Conservation (phyloP, 1,140 invertebrate species). For the Lucilia sericata region DNA sequence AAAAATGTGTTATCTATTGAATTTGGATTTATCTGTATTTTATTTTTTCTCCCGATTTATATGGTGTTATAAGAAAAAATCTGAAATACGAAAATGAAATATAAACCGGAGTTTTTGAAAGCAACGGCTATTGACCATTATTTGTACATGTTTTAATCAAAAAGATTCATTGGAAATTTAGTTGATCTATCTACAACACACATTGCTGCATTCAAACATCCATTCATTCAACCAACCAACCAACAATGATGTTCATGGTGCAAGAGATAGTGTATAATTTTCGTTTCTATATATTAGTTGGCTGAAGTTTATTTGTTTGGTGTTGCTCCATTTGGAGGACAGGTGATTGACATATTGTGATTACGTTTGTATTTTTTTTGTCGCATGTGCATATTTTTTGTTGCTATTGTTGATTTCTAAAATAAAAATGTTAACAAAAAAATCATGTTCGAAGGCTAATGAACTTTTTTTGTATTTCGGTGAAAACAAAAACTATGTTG, state of each 20-base stretch:
- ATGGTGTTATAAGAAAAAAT: no score
- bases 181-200: background rate
- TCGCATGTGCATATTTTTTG: background rate
- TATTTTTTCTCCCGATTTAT: no score
- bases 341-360: conserved; percentile 38
- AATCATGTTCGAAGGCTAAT: background rate
- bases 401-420: background rate
- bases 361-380: conserved; percentile 10
- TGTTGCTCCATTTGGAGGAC: conserved; percentile 6
- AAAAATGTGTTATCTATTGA: no score
- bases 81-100: no score
- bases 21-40: no score
- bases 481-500: background rate
- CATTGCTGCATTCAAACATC: no score
- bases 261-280: background rate
- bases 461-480: background rate
- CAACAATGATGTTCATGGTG: no score
- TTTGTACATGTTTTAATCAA: background rate
- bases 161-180: conserved; percentile 23
- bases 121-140: background rate
- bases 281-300: background rate
- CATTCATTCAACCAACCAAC: no score
- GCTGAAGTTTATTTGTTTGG: background rate
- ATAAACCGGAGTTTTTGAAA: background rate
- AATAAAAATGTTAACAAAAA: background rate